A percentile compares a stretch with the other conserved stretches of the same genome.
phyloP scores from a whole-genome alignment of 2,113 vertebrate genomes.

The Actenoides hombroni region DNA sequence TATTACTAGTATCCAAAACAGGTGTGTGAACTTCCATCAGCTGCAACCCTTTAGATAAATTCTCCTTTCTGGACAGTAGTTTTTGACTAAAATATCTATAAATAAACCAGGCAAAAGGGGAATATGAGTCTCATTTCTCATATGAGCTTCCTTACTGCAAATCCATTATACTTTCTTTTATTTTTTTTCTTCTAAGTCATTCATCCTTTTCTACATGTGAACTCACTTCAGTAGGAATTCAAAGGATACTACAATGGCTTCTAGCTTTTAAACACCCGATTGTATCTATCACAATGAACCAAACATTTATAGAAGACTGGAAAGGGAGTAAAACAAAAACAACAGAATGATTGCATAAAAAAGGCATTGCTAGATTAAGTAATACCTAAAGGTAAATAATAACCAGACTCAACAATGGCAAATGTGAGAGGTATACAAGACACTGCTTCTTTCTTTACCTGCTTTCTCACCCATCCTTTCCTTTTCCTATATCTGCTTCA shows the following conservation, averaged over 20 bases:
- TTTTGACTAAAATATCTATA: background rate
- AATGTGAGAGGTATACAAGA: background rate
- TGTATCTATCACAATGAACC: background rate
- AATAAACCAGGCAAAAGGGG: background rate
- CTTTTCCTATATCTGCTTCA: background rate
- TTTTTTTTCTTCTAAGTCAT: background rate
- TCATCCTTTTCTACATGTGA: background rate
- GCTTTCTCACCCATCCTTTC: background rate
- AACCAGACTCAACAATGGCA: background rate
- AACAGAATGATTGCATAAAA: background rate
- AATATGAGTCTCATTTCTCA: background rate
- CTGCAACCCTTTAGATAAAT: background rate
- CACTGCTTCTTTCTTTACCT: background rate
- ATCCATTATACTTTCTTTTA: background rate
- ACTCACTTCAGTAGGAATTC: background rate
- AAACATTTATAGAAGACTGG: background rate
- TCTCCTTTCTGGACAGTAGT: rapidly evolving
- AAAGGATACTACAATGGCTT: background rate
- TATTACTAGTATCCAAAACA: background rate
- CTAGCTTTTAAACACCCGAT: background rate
- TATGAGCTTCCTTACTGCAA: background rate
- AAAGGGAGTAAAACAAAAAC: background rate
- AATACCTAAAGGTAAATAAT: background rate
- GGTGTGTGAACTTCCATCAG: background rate
- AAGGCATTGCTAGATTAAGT: background rate